These are phyloP conservation scores for Drosophila putrida DNA, from an alignment of 2,888 invertebrate species.

Conservation along the genomic window DNA sequence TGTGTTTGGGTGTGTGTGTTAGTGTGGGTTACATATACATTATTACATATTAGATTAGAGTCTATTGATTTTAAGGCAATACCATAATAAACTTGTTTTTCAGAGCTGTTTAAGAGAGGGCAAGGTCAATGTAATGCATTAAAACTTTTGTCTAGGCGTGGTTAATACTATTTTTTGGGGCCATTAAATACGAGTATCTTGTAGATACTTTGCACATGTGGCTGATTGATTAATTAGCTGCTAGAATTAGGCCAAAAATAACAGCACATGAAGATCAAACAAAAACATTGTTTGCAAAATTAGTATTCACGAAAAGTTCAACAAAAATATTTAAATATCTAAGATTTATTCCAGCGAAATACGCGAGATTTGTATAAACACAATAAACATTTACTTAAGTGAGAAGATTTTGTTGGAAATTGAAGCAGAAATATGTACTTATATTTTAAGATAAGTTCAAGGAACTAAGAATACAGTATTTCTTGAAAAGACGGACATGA, in stretches of 20 bases:
- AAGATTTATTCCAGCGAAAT: conserved; percentile 13
- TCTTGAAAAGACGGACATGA: background rate
- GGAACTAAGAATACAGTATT: background rate
- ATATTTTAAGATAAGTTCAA: background rate
- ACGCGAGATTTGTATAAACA: conserved; percentile 4
- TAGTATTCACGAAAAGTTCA: background rate
- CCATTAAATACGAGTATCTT: conserved; percentile 15
- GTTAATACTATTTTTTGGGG: background rate
- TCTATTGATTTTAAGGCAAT: conserved; percentile 49
- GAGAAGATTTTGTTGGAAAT: conserved; percentile 4
- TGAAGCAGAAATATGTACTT: background rate
- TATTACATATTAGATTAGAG: conserved; percentile 64
- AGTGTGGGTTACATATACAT: conserved; percentile 48
- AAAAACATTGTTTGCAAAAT: background rate
- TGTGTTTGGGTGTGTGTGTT: conserved; percentile 3
- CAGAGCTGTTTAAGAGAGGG: conserved; percentile 3
- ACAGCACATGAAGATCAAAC: conserved; percentile 24
- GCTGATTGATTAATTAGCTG: conserved; percentile 51
- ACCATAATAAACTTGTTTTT: conserved; percentile 62
- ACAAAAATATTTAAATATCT: conserved; percentile 12
- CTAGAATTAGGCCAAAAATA: conserved; percentile 23
- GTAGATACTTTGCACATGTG: conserved; percentile 49
- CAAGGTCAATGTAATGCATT: conserved; percentile 60
- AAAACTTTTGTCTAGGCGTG: conserved; percentile 10
- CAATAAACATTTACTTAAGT: conserved; percentile 22